Evolutionary conservation across 2,797 vertebrate genomes (phyloP), one percentile per base, ranked within the genome.

Genomic region (Smutsia gigantea): DNA sequence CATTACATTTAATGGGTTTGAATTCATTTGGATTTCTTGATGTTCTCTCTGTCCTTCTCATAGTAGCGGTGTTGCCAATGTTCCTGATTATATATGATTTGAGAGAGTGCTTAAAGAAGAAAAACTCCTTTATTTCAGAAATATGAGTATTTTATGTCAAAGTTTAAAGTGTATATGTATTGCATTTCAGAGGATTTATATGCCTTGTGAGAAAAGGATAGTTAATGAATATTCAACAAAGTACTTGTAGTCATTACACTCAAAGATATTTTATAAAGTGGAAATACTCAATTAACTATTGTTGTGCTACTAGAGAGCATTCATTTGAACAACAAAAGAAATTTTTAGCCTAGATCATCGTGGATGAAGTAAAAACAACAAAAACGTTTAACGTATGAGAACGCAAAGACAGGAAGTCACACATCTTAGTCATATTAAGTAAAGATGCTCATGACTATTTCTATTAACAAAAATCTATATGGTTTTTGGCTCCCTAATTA

Each of bases 1-100:
- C 99, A 99, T 99, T 99, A 99, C 98, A 97, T 99, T 99, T 99
- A 99, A 99, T 99, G 99, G 98, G 98, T 98, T 98, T 98, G 99
- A 98, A 99, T 99, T 99, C 98, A 99, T 99, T 99, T 99, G 98
- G 98, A 98, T 99, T 98, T 99, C 98, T 99, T 98, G 98, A 98
- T 99, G 98, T 98, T 99, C 98, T 98, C 97, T 98, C 98, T 98
- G 98, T 98, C 98, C 98, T 99, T 98, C 98, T 98, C 97, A 86
- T 93, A 98, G 97, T 98, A 97, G 97, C 97, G 98, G 95, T 98
- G 97, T 98, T 99, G 98, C 98, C 98, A 98, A 89, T 97, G 97
- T 97, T 98, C 98, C 98, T 99, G 98, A 98, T 99, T 99, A 98
- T 97, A 98, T 98, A 98, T 99, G 98, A 98, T 98, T 98, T 98